These are phyloP conservation scores for Verasper variegatus DNA, from an alignment of 2,113 vertebrate genomes.

Conservation along the genomic window DNA sequence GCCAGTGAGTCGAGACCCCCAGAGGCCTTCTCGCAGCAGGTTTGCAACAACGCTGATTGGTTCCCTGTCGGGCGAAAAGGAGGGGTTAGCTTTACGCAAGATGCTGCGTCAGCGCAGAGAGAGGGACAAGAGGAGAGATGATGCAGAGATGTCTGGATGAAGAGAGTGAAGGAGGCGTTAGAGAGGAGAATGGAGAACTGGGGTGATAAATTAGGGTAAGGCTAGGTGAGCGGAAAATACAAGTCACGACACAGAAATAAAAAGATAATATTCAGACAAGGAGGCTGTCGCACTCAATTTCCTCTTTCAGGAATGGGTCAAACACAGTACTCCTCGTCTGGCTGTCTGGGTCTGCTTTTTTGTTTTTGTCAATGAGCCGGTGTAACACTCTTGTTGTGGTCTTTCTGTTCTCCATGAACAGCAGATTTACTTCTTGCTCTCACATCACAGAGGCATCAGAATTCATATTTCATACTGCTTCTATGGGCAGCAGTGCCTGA, in stretches of 20 bases:
- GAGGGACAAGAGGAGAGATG: constrained; percentile 8
- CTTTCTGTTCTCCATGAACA: constrained; percentile 2
- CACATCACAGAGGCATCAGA: not conserved
- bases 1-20: constrained; percentile 4
- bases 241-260: constrained; percentile 22
- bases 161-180: not conserved
- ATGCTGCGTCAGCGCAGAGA: constrained; percentile 58
- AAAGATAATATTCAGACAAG: not conserved
- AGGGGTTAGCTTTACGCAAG: constrained; percentile 26
- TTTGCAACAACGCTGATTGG: constrained; percentile 22
- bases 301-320: constrained; percentile 20
- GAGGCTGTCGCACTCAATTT: not conserved
- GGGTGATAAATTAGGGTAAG: not conserved
- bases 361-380: not conserved
- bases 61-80: constrained; percentile 2
- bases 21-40: constrained; percentile 8
- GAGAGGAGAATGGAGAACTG: not conserved
- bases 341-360: not conserved
- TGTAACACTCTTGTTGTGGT: not conserved
- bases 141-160: constrained; percentile 22
- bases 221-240: constrained; percentile 19
- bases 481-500: constrained; percentile 8
- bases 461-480: constrained; percentile 60
- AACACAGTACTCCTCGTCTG: not conserved
- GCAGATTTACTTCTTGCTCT: constrained; percentile 13